Conservation (phyloP, 2,888 invertebrate species). For the Alcis repandata region DNA sequence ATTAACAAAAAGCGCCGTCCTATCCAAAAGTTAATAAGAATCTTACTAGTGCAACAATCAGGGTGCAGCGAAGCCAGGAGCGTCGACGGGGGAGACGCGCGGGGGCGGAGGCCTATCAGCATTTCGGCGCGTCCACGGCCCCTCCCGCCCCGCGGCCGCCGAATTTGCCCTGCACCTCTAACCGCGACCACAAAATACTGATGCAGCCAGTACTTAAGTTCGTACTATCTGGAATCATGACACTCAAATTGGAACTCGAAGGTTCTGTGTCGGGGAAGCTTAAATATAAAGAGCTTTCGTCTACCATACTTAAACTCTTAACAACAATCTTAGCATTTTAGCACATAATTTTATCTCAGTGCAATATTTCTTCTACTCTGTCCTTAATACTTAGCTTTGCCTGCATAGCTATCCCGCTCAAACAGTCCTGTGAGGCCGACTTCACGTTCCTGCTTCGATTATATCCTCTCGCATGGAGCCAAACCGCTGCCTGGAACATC, state of each 20-base stretch:
- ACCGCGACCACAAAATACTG: conserved; percentile 60
- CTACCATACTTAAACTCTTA: too few species aligned
- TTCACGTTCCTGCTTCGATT: neutral
- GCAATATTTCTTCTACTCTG: too few species aligned
- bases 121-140: conserved; percentile 83
- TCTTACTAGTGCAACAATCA: conserved; percentile 51
- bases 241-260: neutral
- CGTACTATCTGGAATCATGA: neutral
- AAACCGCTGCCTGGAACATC: conserved; percentile 11
- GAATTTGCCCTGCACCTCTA: conserved; percentile 80
- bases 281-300: too few species aligned
- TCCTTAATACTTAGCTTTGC: neutral
- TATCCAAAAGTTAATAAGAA: conserved; percentile 38
- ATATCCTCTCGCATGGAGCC: neutral
- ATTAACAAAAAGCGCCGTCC: conserved; percentile 21
- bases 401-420: conserved; percentile 14
- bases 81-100: conserved; percentile 50
- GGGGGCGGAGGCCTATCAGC: conserved; percentile 77
- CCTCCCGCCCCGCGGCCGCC: conserved; percentile 62
- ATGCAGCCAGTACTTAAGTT: conserved; percentile 11
- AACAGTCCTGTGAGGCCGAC: neutral
- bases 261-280: too few species aligned
- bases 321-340: too few species aligned
- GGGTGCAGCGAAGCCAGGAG: conserved; percentile 63
- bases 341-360: too few species aligned